phyloP scores from a whole-genome alignment of 2,888 invertebrate genomes.

The Platycheirus albimanus region DNA sequence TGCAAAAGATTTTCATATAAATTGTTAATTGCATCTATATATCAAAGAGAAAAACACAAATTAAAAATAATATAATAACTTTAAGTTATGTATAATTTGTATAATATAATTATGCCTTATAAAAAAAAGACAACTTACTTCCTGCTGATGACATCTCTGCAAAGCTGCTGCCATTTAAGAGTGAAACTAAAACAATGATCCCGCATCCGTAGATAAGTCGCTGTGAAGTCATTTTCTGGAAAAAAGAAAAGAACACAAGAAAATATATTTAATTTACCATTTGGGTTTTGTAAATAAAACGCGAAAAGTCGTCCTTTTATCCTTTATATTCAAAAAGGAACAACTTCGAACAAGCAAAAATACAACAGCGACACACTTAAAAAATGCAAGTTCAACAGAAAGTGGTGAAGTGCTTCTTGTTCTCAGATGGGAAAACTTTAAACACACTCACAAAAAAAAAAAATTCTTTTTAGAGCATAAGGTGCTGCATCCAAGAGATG shows the following conservation, averaged over 20 bases:
- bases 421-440: slow-evolving; percentile 53
- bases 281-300: slow-evolving; percentile 50
- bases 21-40: slow-evolving; percentile 78
- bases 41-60: not conserved
- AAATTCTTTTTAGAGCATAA: slow-evolving; percentile 39
- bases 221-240: slow-evolving; percentile 70
- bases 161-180: slow-evolving; percentile 59
- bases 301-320: slow-evolving; percentile 35
- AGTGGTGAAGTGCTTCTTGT: slow-evolving; percentile 50
- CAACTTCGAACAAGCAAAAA: slow-evolving; percentile 13
- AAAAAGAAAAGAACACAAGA: slow-evolving; percentile 42
- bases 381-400: slow-evolving; percentile 49
- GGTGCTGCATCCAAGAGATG: slow-evolving; percentile 15
- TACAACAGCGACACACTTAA: slow-evolving; percentile 20
- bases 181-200: slow-evolving; percentile 55
- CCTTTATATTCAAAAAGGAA: not conserved
- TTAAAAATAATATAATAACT: not conserved
- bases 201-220: slow-evolving; percentile 66
- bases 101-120: no score
- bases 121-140: slow-evolving; percentile 63
- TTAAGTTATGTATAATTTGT: no score
- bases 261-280: slow-evolving; percentile 56
- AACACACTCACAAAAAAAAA: slow-evolving; percentile 31
- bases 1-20: slow-evolving; percentile 82
- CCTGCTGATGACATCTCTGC: slow-evolving; percentile 75